Evolutionary conservation across 2,888 invertebrate genomes (phyloP).

Genomic region (Agapostemon virescens): DNA sequence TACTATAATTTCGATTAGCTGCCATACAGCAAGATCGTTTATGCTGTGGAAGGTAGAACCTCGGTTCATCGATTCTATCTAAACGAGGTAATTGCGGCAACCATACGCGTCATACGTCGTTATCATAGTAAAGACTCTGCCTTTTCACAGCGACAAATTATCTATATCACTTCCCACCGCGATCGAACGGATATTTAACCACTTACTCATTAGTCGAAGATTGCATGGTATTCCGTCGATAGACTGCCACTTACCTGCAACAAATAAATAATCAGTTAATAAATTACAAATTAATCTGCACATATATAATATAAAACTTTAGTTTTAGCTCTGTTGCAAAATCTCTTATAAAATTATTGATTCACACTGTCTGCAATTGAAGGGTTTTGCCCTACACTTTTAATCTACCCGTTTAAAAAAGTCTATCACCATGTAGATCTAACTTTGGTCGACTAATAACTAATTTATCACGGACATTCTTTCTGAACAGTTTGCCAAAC

Average conservation of each 20-base stretch:
- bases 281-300: neutral
- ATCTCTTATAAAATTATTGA: too few relatives aligned
- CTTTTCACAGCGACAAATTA: neutral
- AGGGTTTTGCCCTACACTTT: too few relatives aligned
- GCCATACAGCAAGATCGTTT: neutral
- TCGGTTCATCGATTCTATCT: conserved; percentile 30
- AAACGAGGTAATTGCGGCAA: conserved; percentile 7
- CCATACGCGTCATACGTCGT: neutral
- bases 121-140: neutral
- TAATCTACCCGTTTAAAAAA: too few relatives aligned
- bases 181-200: conserved; percentile 12
- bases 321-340: too few relatives aligned
- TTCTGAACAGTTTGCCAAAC: too few relatives aligned
- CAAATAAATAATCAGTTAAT: conserved; percentile 30
- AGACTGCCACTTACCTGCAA: conserved; percentile 60
- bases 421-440: too few relatives aligned
- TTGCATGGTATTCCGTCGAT: neutral
- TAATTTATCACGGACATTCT: too few relatives aligned
- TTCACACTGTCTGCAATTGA: too few relatives aligned
- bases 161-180: neutral
- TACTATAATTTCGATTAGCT: neutral
- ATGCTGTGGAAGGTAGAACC: neutral
- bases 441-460: too few relatives aligned
- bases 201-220: conserved; percentile 48
- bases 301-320: too few relatives aligned